Conservation (phyloP, 2,113 vertebrate genomes). For the Oncorhynchus masou region DNA sequence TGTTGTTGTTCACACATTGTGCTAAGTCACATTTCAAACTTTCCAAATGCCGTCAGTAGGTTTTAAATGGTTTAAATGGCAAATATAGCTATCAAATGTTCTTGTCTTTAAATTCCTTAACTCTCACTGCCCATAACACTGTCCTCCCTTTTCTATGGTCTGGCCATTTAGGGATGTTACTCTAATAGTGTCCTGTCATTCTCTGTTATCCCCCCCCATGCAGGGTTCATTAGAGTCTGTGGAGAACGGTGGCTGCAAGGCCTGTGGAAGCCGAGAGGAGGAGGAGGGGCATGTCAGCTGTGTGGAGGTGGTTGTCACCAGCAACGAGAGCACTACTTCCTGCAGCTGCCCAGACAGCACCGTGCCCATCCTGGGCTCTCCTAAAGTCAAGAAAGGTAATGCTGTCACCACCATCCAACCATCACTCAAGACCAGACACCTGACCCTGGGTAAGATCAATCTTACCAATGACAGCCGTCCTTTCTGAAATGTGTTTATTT, state of each 20-base stretch:
- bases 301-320: constrained; percentile 78
- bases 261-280: constrained; percentile 74
- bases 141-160: too few species aligned
- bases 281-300: constrained; percentile 64
- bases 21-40: too few species aligned
- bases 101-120: too few species aligned
- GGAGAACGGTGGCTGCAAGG: constrained; percentile 82
- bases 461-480: not conserved
- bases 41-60: too few species aligned
- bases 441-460: not conserved
- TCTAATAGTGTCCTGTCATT: too few species aligned
- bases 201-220: constrained; percentile 2
- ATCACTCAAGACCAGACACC: constrained; percentile 8
- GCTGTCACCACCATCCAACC: not conserved
- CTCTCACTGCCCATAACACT: too few species aligned
- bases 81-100: too few species aligned
- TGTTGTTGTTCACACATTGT: too few species aligned
- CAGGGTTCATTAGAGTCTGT: constrained; percentile 81
- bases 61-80: too few species aligned
- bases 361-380: too few species aligned
- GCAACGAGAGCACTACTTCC: constrained; percentile 76
- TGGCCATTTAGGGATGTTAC: too few species aligned
- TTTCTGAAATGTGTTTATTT: too few species aligned
- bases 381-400: constrained; percentile 87
- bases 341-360: constrained; percentile 83